Evolutionary conservation across 2,888 invertebrate genomes (phyloP).

Genomic region (Euphydryas editha): DNA sequence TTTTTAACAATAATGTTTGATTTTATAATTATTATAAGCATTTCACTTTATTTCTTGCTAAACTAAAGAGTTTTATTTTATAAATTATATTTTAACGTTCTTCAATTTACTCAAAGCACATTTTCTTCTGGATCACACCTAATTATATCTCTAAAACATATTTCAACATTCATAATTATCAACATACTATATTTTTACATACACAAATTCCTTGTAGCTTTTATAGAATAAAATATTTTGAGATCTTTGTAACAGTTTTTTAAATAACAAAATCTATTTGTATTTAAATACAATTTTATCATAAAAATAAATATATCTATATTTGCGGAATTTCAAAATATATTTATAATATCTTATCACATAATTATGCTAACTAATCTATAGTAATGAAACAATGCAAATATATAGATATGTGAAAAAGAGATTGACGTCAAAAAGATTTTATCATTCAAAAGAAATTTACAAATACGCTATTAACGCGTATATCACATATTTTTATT

Average conservation of each 20-base stretch:
- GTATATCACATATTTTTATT: neutral
- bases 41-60: too few species aligned
- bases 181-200: neutral
- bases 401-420: neutral
- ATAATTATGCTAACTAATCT: neutral
- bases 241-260: slow-evolving; percentile 5
- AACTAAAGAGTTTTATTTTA: too few species aligned
- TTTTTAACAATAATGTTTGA: too few species aligned
- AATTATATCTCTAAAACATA: neutral
- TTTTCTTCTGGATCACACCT: neutral
- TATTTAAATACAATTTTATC: neutral
- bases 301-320: neutral
- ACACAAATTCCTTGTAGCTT: neutral
- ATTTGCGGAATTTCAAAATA: too few species aligned
- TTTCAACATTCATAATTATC: neutral
- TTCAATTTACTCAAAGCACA: too few species aligned
- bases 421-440: neutral
- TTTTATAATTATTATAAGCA: too few species aligned
- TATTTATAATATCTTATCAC: too few species aligned
- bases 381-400: neutral
- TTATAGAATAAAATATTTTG: neutral
- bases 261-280: neutral
- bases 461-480: neutral
- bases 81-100: too few species aligned
- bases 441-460: neutral